Conservation (phyloP, 2,888 invertebrate genomes). For the Deroplatys truncata region DNA sequence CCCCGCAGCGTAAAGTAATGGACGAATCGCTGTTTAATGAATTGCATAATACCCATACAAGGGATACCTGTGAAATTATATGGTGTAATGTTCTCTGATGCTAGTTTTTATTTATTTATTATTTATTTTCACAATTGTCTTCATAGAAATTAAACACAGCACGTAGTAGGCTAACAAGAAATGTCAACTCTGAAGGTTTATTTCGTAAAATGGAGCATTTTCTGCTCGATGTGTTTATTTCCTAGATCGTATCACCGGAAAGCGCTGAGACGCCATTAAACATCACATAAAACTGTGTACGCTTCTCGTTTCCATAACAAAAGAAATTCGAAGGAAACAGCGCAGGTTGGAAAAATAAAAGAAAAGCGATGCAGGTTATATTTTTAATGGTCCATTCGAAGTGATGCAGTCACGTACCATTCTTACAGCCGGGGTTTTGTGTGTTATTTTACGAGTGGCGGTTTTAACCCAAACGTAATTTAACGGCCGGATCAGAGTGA, state of each 20-base stretch:
- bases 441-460: neutral
- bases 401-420: neutral
- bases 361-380: neutral
- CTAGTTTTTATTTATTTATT: too few species aligned
- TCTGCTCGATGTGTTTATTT: neutral
- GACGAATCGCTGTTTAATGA: too few species aligned
- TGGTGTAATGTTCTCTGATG: too few species aligned
- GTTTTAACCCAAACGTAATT: neutral
- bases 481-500: neutral
- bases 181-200: neutral
- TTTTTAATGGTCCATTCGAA: neutral
- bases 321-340: neutral
- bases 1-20: too few species aligned
- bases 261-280: neutral
- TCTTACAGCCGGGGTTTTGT: neutral
- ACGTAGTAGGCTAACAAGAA: neutral
- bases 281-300: neutral
- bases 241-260: neutral
- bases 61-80: too few species aligned
- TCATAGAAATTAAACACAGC: too few species aligned
- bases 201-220: neutral
- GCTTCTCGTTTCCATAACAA: neutral
- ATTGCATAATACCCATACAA: too few species aligned
- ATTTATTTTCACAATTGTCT: too few species aligned
- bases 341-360: neutral